Conservation (phyloP, 2,797 vertebrate genomes). For the Psittacula derbiana region DNA sequence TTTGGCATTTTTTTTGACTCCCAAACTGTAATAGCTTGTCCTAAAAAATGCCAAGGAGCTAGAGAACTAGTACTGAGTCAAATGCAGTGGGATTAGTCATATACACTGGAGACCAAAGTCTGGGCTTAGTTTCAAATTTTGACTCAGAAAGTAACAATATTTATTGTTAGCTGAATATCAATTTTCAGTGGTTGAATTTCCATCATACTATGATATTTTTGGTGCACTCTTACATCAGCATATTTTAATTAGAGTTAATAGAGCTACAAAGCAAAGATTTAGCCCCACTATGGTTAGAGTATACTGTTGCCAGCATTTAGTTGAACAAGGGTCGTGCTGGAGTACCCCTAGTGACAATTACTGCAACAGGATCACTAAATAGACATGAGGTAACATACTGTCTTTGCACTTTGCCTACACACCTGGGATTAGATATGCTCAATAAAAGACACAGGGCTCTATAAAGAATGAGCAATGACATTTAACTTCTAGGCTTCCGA, state of each 20-base stretch:
- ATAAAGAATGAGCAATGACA: neutral
- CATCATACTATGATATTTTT: neutral
- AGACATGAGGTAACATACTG: neutral
- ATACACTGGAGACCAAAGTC: neutral
- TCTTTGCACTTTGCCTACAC: neutral
- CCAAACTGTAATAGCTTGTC: neutral
- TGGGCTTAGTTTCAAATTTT: neutral
- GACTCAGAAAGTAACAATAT: neutral
- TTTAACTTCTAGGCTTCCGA: conserved; percentile 5
- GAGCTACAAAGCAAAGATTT: neutral
- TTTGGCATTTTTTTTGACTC: neutral
- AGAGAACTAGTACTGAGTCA: neutral
- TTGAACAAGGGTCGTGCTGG: neutral
- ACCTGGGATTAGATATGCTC: neutral
- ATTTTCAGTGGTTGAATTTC: neutral
- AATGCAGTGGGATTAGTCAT: neutral
- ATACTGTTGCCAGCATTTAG: neutral
- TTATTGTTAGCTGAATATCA: neutral
- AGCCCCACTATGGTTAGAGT: neutral
- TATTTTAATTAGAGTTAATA: neutral
- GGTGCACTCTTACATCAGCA: neutral
- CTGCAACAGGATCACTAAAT: neutral
- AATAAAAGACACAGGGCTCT: neutral
- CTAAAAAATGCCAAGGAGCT: neutral
- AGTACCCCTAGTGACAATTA: neutral